Evolutionary conservation across 2,797 vertebrate genomes (phyloP), one percentile per base, ranked within the genome.

Genomic region (Melanotaenia nigrans): DNA sequence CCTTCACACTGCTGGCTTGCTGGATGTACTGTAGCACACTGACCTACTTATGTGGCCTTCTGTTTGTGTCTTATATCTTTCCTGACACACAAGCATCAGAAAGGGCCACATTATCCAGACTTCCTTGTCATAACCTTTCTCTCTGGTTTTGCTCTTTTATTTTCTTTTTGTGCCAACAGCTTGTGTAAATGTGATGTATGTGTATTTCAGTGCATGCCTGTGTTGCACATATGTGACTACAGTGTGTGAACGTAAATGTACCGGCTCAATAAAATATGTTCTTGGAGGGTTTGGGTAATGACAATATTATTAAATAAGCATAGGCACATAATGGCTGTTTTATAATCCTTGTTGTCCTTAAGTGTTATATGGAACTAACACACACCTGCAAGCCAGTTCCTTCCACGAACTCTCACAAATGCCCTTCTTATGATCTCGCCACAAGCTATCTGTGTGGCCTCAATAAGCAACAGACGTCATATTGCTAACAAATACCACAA

Each of bases 1-100:
- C 67, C 57, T 67, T 62, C 77, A 25, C 54, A 2, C 60, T 64
- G 58, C 58, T 35, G 22, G 47, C 73, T 78, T 85, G 76, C 78
- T 86, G 77, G 71, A 64, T 78, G 69, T 42, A 28, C 62, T 63
- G 73, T 81, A 84, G 65, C 85, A 78, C 87, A 89, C 85, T 91
- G 85, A 92, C 89, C 92, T 86, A 90, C 82, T 87, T 93, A 6
- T 67, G 49, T 53, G 61, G n/a, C 64, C 13, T 54, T 47, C 69
- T 65, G 75, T 68, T 79, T 65, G 53, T 62, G 65, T 71, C 25
- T 81, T 65, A 24, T 68, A 65, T 79, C 56, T 62, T 28, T 25
- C 25, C 64, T 64, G 63, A 81, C 64, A 55, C 56, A 72, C 45
- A 56, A 28, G 32, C 65, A 64, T 33, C 49, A 71, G 62, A 68